These are phyloP conservation scores for Plebejus argus DNA, from an alignment of 2,888 invertebrate genomes.

Conservation along the genomic window DNA sequence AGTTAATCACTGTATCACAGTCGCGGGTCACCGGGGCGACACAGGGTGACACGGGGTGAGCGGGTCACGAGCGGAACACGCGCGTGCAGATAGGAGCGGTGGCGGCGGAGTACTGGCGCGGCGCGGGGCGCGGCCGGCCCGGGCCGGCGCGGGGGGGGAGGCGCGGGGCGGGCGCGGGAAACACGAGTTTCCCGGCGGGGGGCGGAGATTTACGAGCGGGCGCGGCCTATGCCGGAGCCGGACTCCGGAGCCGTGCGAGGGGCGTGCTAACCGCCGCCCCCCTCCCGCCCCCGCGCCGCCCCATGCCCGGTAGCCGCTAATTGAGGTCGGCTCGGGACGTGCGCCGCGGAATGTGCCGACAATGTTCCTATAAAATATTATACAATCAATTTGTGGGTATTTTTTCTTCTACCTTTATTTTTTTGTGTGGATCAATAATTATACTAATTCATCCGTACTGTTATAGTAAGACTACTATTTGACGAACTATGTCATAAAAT, in stretches of 20 bases:
- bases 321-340: neutral
- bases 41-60: slow-evolving; percentile 31
- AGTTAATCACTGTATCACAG: slow-evolving; percentile 26
- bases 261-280: neutral
- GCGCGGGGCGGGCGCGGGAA: slow-evolving; percentile 46
- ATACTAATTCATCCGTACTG: neutral
- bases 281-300: neutral
- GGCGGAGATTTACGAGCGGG: slow-evolving; percentile 61
- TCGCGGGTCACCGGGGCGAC: slow-evolving; percentile 39
- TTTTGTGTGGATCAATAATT: neutral
- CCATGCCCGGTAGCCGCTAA: slow-evolving; percentile 3
- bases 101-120: slow-evolving; percentile 40
- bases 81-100: slow-evolving; percentile 31
- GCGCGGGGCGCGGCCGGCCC: slow-evolving; percentile 42
- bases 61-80: slow-evolving; percentile 26
- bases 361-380: neutral
- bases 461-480: too few relatives aligned
- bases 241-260: slow-evolving; percentile 48
- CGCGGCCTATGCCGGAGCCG: slow-evolving; percentile 66
- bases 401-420: neutral
- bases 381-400: slow-evolving; percentile 13
- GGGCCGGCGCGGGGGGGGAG: slow-evolving; percentile 41
- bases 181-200: slow-evolving; percentile 43
- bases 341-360: neutral
- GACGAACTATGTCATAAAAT: too few relatives aligned